phyloP scores from a whole-genome alignment of 2,797 vertebrate genomes.

The Sebastes itinus region DNA sequence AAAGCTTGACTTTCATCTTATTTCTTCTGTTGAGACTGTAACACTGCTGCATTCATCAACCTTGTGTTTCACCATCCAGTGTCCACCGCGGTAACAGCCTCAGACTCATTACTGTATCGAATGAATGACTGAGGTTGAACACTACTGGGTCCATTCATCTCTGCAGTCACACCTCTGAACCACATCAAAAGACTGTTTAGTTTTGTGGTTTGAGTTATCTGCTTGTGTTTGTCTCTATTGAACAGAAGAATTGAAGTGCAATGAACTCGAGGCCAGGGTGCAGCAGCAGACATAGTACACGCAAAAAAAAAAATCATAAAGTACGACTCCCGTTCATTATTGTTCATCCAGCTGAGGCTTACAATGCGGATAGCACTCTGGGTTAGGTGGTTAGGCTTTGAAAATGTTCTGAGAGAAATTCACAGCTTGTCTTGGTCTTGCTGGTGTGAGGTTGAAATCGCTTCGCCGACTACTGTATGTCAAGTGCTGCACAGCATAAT shows the following conservation, averaged over 20 bases:
- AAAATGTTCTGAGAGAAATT: constrained; percentile 37
- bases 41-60: constrained; percentile 16
- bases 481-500: constrained; percentile 5
- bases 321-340: constrained; percentile 26
- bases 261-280: constrained; percentile 20
- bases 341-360: constrained; percentile 34
- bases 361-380: neutral
- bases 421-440: constrained; percentile 5
- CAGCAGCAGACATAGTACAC: neutral
- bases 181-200: constrained; percentile 25
- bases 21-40: constrained; percentile 14
- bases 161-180: constrained; percentile 20
- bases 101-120: constrained; percentile 39
- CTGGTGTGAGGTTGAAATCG: constrained; percentile 25
- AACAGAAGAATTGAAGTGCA: constrained; percentile 31
- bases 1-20: constrained; percentile 15
- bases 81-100: constrained; percentile 5
- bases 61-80: neutral
- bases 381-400: constrained; percentile 35
- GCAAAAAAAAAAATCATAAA: constrained; percentile 9
- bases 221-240: constrained; percentile 27
- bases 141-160: constrained; percentile 34
- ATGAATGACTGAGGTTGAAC: constrained; percentile 29
- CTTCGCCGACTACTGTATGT: neutral
- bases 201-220: constrained; percentile 10